Conservation (phyloP, 2,888 invertebrate species). For the Folsomia candida region DNA sequence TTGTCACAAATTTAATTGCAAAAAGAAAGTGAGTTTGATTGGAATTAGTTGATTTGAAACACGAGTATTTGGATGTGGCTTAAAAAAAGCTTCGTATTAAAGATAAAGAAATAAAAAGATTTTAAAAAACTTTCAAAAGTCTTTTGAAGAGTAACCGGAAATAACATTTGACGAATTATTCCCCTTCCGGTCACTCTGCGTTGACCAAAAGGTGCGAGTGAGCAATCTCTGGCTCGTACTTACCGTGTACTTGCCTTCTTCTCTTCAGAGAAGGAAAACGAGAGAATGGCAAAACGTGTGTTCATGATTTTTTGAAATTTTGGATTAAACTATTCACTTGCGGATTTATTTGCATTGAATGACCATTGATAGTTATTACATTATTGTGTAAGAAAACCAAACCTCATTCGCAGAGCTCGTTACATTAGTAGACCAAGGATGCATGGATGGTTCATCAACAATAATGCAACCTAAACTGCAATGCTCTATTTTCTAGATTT, state of each 20-base stretch:
- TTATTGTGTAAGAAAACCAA: neutral
- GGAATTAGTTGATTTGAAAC: neutral
- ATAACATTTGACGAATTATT: conserved; percentile 1
- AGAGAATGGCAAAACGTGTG: neutral
- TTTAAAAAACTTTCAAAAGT: conserved; percentile 1
- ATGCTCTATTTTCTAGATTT: too few species aligned
- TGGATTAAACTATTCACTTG: neutral
- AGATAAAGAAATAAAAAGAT: neutral
- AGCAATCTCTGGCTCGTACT: too few species aligned
- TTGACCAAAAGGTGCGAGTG: too few species aligned
- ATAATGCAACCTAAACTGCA: too few species aligned
- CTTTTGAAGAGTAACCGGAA: neutral
- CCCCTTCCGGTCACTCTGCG: conserved; percentile 1
- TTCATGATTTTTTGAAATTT: neutral
- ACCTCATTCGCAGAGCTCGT: neutral
- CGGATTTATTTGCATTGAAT: neutral
- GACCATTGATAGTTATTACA: neutral
- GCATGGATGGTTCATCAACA: too few species aligned
- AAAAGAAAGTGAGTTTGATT: neutral
- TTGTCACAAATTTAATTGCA: neutral
- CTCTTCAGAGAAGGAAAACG: too few species aligned
- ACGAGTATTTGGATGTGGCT: neutral
- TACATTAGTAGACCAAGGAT: neutral
- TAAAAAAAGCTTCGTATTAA: neutral
- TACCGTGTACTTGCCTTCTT: too few species aligned